Percentiles rank a stretch among this genome's conserved stretches.
Evolutionary conservation across 1,140 invertebrate species (phyloP).

Genomic region (Paramacrobiotus metropolitanus): DNA sequence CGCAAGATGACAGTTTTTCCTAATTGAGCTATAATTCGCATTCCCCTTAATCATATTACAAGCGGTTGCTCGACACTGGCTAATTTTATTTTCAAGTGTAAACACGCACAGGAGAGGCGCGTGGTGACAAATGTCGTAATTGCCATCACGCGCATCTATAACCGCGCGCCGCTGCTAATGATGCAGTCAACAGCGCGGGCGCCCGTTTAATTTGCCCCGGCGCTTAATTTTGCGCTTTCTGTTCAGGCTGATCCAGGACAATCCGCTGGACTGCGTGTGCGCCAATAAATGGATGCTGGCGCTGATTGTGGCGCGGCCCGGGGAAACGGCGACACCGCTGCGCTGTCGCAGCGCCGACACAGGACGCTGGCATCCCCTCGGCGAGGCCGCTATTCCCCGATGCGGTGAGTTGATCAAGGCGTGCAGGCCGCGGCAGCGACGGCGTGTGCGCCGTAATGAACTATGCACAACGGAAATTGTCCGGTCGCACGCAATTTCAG

Average conservation of each 20-base stretch:
- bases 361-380: background rate
- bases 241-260: background rate
- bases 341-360: background rate
- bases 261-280: conserved; percentile 13
- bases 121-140: background rate
- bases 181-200: background rate
- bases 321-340: conserved; percentile 12
- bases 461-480: background rate
- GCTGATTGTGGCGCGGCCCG: conserved; percentile 9
- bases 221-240: background rate
- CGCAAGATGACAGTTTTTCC: no score
- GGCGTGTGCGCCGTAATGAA: background rate
- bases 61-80: background rate
- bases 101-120: background rate
- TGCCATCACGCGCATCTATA: background rate
- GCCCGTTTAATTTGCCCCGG: background rate
- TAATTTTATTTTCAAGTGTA: background rate
- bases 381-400: conserved; percentile 7
- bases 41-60: no score
- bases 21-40: no score
- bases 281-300: conserved; percentile 13
- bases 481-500: background rate
- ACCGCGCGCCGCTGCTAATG: background rate
- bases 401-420: conserved; percentile 11
- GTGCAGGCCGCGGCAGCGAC: background rate